Conservation (phyloP, 2,888 invertebrate genomes). For the Parascotia fuliginaria region DNA sequence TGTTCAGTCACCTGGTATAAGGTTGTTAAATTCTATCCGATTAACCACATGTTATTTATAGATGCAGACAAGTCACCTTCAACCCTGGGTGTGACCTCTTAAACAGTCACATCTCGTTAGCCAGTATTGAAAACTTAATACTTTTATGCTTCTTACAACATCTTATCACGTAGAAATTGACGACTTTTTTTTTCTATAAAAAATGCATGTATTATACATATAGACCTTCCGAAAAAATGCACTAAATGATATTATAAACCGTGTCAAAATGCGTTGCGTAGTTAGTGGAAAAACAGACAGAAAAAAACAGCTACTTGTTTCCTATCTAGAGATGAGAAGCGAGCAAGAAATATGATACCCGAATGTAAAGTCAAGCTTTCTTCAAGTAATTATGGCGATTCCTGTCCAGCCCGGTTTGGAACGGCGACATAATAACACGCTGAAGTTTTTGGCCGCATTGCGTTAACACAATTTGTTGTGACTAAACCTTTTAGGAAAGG, state of each 20-base stretch:
- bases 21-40: not conserved
- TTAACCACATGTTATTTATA: not conserved
- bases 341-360: not conserved
- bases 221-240: too few species aligned
- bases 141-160: too few species aligned
- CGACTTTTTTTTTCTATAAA: too few species aligned
- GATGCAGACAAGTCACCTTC: conserved; percentile 3
- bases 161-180: too few species aligned
- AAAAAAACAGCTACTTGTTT: too few species aligned
- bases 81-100: not conserved
- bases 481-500: too few species aligned
- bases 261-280: too few species aligned
- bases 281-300: too few species aligned
- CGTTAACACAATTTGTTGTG: not conserved
- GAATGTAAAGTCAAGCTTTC: conserved; percentile 1
- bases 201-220: too few species aligned
- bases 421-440: not conserved
- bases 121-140: too few species aligned
- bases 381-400: not conserved
- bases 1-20: not conserved
- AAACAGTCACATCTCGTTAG: not conserved
- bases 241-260: too few species aligned
- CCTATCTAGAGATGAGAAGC: too few species aligned
- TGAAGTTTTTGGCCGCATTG: conserved; percentile 7
- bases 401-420: conserved; percentile 9